Conservation (phyloP, 2,797 vertebrate genomes). For the Ctenopoma kingsleyae region DNA sequence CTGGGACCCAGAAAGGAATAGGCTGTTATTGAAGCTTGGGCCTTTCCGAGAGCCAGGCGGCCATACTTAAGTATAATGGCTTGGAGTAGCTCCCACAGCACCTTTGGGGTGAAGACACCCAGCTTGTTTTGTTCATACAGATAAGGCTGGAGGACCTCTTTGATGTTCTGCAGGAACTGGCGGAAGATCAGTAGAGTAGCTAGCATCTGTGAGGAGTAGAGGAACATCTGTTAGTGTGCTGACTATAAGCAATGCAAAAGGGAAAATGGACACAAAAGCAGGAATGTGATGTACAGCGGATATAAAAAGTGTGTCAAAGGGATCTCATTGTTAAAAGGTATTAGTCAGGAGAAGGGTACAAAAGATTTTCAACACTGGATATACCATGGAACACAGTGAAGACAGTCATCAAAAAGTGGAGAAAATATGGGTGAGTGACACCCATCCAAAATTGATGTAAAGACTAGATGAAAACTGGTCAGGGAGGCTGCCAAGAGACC, state of each 20-base stretch:
- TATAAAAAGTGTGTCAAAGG: too few species aligned
- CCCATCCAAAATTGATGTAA: too few species aligned
- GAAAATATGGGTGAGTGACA: too few species aligned
- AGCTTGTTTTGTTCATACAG: constrained; percentile 90
- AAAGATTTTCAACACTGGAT: too few species aligned
- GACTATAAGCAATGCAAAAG: constrained; percentile 2
- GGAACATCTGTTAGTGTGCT: constrained; percentile 17
- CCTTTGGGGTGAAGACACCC: constrained; percentile 85
- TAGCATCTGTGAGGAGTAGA: constrained; percentile 86
- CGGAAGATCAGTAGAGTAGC: constrained; percentile 94
- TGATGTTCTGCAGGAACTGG: constrained; percentile 93
- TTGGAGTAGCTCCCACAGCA: constrained; percentile 84
- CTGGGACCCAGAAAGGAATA: constrained; percentile 68
- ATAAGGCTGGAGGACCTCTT: constrained; percentile 93
- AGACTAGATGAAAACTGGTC: too few species aligned
- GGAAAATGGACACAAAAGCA: not conserved
- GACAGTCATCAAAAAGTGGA: too few species aligned
- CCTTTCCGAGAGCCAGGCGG: constrained; percentile 73
- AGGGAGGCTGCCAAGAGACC: too few species aligned
- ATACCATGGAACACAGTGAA: too few species aligned
- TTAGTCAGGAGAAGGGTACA: too few species aligned
- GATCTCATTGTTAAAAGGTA: too few species aligned
- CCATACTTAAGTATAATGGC: constrained; percentile 83
- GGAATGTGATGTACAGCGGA: not conserved
- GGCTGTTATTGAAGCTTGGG: constrained; percentile 74